Conservation (phyloP, 2,797 vertebrate species). For the Buphagus erythrorhynchus region DNA sequence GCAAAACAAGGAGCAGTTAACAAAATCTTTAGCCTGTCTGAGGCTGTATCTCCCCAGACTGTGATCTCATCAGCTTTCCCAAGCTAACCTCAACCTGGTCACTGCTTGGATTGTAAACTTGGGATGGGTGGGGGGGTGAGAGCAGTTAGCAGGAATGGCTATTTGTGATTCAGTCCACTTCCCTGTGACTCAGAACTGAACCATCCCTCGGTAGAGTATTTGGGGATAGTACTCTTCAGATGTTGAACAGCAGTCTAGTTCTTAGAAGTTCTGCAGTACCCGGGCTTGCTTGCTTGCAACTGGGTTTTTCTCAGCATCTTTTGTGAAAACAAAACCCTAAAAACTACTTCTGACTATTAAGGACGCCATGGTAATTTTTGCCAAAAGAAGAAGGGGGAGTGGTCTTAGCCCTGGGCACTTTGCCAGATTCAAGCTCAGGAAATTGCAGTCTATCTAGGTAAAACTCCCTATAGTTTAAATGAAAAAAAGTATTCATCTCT, state of each 20-base stretch:
- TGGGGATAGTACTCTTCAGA: neutral
- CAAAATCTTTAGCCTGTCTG: neutral
- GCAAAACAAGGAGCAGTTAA: slow-evolving; percentile 5
- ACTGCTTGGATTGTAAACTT: slow-evolving; percentile 21
- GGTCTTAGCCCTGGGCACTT: slow-evolving; percentile 41
- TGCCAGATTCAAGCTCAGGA: slow-evolving; percentile 49
- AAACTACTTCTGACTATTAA: slow-evolving; percentile 9
- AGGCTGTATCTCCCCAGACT: slow-evolving; percentile 43
- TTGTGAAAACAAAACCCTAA: neutral
- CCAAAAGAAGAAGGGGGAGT: slow-evolving; percentile 12
- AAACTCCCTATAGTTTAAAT: slow-evolving; percentile 61
- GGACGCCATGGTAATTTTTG: slow-evolving; percentile 42
- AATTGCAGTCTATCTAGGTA: slow-evolving; percentile 70
- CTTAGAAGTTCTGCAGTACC: neutral
- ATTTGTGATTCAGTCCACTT: slow-evolving; percentile 27
- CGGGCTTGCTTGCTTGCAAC: neutral
- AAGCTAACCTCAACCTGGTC: slow-evolving; percentile 61
- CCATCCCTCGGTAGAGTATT: slow-evolving; percentile 1
- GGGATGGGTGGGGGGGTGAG: neutral
- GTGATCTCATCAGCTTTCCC: slow-evolving; percentile 60
- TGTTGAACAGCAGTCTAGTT: neutral
- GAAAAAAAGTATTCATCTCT: slow-evolving; percentile 62
- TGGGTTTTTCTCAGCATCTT: slow-evolving; percentile 19
- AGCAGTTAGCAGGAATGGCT: slow-evolving; percentile 1
- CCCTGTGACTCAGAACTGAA: slow-evolving; percentile 39